Evolutionary conservation across 2,888 invertebrate species (phyloP).

Genomic region (Chironomus riparius): DNA sequence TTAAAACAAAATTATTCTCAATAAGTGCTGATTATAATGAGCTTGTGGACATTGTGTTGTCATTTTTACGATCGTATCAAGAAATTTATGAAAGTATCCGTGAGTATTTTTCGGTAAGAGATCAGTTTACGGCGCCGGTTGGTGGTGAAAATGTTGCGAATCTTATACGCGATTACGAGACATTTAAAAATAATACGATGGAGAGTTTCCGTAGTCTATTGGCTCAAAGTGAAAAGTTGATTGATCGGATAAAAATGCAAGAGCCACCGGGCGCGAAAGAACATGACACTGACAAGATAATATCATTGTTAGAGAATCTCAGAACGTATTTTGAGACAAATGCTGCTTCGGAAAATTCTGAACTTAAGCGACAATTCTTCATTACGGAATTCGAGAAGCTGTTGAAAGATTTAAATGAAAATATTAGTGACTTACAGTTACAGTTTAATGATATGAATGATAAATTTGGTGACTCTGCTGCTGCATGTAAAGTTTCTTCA

Average conservation of each 20-base stretch:
- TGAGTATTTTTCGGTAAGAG: conserved; percentile 45
- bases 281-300: conserved; percentile 59
- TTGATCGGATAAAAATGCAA: conserved; percentile 58
- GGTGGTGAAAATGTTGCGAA: conserved; percentile 47
- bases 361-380: conserved; percentile 56
- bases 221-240: conserved; percentile 58
- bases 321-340: conserved; percentile 55
- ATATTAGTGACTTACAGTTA: conserved; percentile 55
- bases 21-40: conserved; percentile 63
- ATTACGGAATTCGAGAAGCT: conserved; percentile 60
- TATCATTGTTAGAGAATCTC: conserved; percentile 51
- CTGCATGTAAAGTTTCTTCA: conserved; percentile 59
- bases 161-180: conserved; percentile 54
- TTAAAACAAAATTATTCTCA: conserved; percentile 56
- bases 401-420: conserved; percentile 59
- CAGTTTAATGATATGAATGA: conserved; percentile 56
- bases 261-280: conserved; percentile 58
- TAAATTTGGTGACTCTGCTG: conserved; percentile 62
- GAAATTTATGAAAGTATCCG: conserved; percentile 54
- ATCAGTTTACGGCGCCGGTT: conserved; percentile 37
- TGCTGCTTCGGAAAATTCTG: conserved; percentile 50
- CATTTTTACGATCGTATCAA: conserved; percentile 58
- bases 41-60: conserved; percentile 58
- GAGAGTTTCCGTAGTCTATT: conserved; percentile 57
- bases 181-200: conserved; percentile 52